Evolutionary conservation across 2,113 vertebrate species (phyloP), one percentile per base, ranked within the genome.

Genomic region (Lynx canadensis): DNA sequence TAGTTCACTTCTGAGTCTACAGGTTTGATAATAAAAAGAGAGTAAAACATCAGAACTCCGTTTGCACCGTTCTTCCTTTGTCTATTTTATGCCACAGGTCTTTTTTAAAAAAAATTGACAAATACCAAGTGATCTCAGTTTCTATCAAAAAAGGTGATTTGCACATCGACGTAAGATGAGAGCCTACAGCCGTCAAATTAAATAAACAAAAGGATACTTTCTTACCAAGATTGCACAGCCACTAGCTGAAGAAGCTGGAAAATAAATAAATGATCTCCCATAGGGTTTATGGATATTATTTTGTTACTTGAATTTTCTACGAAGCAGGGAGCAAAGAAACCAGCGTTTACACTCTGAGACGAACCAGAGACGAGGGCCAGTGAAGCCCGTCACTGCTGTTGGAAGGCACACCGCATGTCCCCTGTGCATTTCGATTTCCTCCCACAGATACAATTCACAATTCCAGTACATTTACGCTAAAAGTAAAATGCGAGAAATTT

Each of bases 1-100:
- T 68, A 99, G 92, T 68, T 99, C 95, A 48, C 96, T 94, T 94
- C 96, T 98, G 89, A 98, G 95, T 97, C 98, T 99, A 92, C 50
- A 86, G 73, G 71, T 68, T 21, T 25, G 10, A 76, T 52, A 1
- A 82, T 36, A 86, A 7, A 89, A 74, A 88, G 63, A 14, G 18
- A 6, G 4, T n/a, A 5, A 80, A 55, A 4, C 3, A 5, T 55
- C 36, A 66, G 68, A 4, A 52, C 38, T 23, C 60, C 2, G 52
- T 73, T 38, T 5, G 3, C 3, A 0, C 76, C 79, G 88, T 87
- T 31, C 7, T 68, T 27, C 73, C 41, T 33, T 7, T 36, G 1
- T 41, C 65, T 50, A 0, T 5, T 86, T 86, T 31, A 36, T 1
- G 25, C 48, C 23, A 65, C 36, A 41, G 13, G 6, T 25, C 18